Base-by-base conservation (phyloP, 2,888 invertebrate genomes). In the Aspidiotus rigidus region DNA sequence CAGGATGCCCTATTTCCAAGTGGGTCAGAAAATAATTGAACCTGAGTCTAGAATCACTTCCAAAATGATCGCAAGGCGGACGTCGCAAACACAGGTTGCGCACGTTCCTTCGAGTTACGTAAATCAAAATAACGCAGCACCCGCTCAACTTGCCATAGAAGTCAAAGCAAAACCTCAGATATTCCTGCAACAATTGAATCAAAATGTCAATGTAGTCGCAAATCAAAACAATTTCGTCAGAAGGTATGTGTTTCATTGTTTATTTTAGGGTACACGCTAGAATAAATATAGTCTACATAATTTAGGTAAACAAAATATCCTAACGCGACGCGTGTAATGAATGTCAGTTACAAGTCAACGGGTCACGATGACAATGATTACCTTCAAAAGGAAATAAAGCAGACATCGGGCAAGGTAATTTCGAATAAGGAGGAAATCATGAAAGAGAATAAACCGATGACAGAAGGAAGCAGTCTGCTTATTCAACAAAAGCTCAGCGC, bases 401-500 rank as follows among this genome's bases (percentile, higher is more conserved):
- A 62, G 16, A 54, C 53, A 40, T 64, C 41, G 8, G 40, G 40
- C 13, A 55, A 60, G 39, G 44, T 53, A 44, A 44, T 67, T 15
- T 13, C 28, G 7, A 53, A 17, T 39, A 67, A 59, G 17, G 49
- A 44, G 40, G 64, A 66, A 17, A 42, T 15, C n/a, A 13, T n/a
- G 62, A 64, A 42, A 70, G 71, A 57, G 64, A 70, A 3, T 61
- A 72, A 72, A 44, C 64, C 62, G 10, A 71, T 41, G 70, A 53
- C 55, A 7, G 70, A 71, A 74, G 61, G 76, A 73, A 66, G 56
- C 40, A 62, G 70, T 75, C 76, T 75, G 75, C 75, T 62, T 72
- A 74, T 75, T 53, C 77, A 77, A 64, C 74, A 74, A 64, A 77
- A 76, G 71, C 70, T 77, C 54, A 80, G 82, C 70, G 86, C 86